phyloP scores from a whole-genome alignment of 2,113 vertebrate species.

The Nycticryphes semicollaris region DNA sequence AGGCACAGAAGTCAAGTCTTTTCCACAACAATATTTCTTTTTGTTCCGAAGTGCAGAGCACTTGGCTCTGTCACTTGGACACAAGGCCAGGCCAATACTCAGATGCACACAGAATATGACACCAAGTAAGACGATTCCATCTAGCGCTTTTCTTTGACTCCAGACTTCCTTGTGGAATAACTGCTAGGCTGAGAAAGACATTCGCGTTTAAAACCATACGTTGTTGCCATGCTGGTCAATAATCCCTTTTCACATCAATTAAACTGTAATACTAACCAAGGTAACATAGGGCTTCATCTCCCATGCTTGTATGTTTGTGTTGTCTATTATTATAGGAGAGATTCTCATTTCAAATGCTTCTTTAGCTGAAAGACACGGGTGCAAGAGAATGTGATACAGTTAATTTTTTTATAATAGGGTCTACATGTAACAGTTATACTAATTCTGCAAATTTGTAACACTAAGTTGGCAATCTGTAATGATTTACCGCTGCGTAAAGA shows the following conservation, averaged over 20 bases:
- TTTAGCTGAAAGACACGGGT: slow-evolving; percentile 81
- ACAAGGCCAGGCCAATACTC: background rate
- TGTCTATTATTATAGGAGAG: slow-evolving; percentile 95
- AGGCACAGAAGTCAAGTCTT: background rate
- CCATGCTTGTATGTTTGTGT: slow-evolving; percentile 96
- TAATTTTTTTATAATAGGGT: background rate
- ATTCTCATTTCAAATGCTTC: slow-evolving; percentile 86
- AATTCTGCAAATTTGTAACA: background rate
- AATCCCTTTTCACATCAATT: background rate
- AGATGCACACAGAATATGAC: background rate
- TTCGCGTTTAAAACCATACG: background rate
- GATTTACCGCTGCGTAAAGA: background rate
- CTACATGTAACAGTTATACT: background rate
- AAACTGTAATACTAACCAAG: slow-evolving; percentile 83
- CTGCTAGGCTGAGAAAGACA: background rate
- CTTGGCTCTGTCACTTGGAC: background rate
- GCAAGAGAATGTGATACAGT: background rate
- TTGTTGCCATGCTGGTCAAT: background rate
- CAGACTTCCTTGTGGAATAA: background rate
- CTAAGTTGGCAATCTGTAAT: background rate
- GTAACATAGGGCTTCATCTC: slow-evolving; percentile 97
- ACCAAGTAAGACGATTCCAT: background rate
- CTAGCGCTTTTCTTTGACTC: background rate
- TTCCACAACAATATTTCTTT: background rate
- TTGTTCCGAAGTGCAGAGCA: background rate